These are phyloP conservation scores for Cavia aperea DNA, from an alignment of 2,113 vertebrate species.

Conservation along the genomic window DNA sequence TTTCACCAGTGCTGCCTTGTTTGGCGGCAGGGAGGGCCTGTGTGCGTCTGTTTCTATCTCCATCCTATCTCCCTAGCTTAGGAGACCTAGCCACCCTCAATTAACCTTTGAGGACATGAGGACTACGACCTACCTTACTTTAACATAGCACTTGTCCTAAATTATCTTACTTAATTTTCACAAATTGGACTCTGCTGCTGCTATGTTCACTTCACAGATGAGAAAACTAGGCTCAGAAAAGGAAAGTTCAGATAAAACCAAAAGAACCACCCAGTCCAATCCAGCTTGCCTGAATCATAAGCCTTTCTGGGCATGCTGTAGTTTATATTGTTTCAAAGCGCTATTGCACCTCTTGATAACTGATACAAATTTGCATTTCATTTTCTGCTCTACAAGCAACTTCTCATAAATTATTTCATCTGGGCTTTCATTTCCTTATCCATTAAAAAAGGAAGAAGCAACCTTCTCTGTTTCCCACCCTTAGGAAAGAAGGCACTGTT, in stretches of 20 bases:
- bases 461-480: not conserved
- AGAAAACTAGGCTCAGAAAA: not conserved
- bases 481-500: not conserved
- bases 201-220: not conserved
- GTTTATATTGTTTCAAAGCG: not conserved
- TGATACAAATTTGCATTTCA: not conserved
- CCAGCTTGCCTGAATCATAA: not conserved
- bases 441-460: not conserved
- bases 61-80: not conserved
- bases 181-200: not conserved
- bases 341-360: not conserved
- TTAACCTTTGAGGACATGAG: not conserved
- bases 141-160: no score
- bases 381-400: not conserved
- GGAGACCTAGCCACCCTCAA: not conserved
- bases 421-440: not conserved
- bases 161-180: not conserved
- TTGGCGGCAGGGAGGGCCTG: fast-evolving
- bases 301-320: no score
- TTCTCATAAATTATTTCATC: not conserved
- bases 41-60: not conserved
- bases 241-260: not conserved
- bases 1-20: fast-evolving
- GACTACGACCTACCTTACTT: no score
- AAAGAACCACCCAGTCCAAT: not conserved